Evolutionary conservation across 2,113 vertebrate species (phyloP), one percentile per base, ranked within the genome.

Genomic region (Hassar affinis): DNA sequence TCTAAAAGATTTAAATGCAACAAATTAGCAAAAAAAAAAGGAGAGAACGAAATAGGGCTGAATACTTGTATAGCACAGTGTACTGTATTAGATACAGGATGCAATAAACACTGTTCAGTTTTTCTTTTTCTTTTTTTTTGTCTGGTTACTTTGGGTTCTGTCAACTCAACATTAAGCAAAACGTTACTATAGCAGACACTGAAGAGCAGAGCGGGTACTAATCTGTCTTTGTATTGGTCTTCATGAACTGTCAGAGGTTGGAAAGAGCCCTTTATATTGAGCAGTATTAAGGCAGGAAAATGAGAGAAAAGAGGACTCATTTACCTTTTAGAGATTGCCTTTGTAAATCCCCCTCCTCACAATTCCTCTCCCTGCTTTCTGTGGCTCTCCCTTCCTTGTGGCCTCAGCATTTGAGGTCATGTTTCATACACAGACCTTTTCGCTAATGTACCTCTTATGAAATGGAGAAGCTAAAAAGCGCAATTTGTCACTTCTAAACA

Each of bases 401-500:
- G 82, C 76, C 77, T 84, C 83, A 86, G 33, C 88, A 77, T 80
- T 6, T 61, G 90, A 85, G 89, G 71, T 78, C 79, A 62, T 72
- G 82, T 92, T 89, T 81, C 64, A 79, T 68, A 87, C 89, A 88
- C 81, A 84, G 80, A 85, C 86, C 74, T 91, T 77, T 71, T 91
- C 83, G 88, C 87, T 91, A 90, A 91, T 89, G 86, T 85, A 84
- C 51, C 88, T 92, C 90, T 88, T 85, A 92, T 91, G 90, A 84
- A 89, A 87, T 87, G 56, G 68, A 82, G 86, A 82, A 81, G 81
- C 90, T 90, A 89, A 88, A 93, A 91, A 91, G 89, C 86, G 81
- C 86, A 89, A 92, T 93, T 91, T 92, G 92, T 93, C 90, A 88
- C 79, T 89, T 83, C 49, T 82, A 87, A 85, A 84, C 92, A 90